phyloP scores from a whole-genome alignment of 2,113 vertebrate genomes.

The Odontesthes bonariensis region DNA sequence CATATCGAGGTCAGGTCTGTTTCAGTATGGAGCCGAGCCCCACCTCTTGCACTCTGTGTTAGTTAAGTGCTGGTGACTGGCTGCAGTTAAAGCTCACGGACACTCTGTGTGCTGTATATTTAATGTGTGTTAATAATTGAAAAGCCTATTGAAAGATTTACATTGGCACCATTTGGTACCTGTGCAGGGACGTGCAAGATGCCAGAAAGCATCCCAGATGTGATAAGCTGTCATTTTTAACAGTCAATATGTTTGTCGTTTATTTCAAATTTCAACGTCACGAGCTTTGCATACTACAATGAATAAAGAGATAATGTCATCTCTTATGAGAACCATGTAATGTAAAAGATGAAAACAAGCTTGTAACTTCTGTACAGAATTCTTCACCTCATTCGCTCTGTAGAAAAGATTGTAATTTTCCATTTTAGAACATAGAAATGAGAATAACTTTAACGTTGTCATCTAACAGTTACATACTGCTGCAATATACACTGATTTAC shows the following conservation, averaged over 20 bases:
- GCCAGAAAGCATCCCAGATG: not conserved
- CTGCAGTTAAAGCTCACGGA: conserved; percentile 9
- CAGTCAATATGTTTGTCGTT: not conserved
- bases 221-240: not conserved
- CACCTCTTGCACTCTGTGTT: not conserved
- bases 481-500: no score
- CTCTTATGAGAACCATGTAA: no score
- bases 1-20: not conserved
- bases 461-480: no score
- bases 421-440: no score
- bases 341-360: no score
- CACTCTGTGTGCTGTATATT: conserved; percentile 55
- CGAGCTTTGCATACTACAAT: no score
- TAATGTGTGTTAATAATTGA: conserved; percentile 71
- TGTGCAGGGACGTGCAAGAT: not conserved
- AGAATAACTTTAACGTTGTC: no score
- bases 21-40: not conserved
- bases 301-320: no score
- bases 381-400: no score
- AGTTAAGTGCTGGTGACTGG: conserved; percentile 19
- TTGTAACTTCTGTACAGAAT: no score
- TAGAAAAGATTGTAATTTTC: no score
- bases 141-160: conserved; percentile 62
- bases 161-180: conserved; percentile 17
- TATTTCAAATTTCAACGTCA: not conserved